A percentile compares a stretch with the other conserved stretches of the same genome.
These are phyloP conservation scores for Megalops cyprinoides DNA, from an alignment of 2,797 vertebrate genomes.

Conservation along the genomic window DNA sequence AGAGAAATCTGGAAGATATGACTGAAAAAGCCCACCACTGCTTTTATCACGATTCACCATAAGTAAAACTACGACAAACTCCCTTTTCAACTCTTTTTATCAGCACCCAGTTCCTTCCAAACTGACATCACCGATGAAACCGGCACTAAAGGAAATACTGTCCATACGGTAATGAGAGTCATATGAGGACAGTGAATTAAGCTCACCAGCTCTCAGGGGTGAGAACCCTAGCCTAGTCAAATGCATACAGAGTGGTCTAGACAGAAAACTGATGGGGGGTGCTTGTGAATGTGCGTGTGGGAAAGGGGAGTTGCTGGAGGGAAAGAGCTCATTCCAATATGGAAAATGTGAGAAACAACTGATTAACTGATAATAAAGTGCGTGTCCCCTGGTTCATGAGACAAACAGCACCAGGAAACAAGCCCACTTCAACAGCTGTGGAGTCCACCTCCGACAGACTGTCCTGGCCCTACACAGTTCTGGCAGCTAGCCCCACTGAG, in stretches of 20 bases:
- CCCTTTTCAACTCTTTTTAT: background rate
- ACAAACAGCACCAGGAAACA: constrained; percentile 25
- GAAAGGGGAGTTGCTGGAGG: background rate
- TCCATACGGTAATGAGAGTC: constrained; percentile 10
- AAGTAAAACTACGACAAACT: constrained; percentile 4
- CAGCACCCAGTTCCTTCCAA: background rate
- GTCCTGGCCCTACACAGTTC: background rate
- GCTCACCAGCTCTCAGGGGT: constrained; percentile 5
- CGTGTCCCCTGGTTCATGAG: background rate
- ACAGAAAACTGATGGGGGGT: constrained; percentile 19
- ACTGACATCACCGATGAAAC: constrained; percentile 2
- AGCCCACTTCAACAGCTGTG: constrained; percentile 19
- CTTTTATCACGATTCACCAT: too few relatives aligned
- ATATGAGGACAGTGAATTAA: constrained; percentile 15
- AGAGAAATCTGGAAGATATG: background rate
- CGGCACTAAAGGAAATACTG: background rate
- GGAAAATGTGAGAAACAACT: constrained; percentile 29
- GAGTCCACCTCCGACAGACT: background rate
- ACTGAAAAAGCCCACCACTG: background rate
- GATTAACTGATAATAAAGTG: constrained; percentile 14
- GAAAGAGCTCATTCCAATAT: constrained; percentile 1
- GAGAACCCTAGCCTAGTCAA: constrained; percentile 8
- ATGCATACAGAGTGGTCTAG: constrained; percentile 27
- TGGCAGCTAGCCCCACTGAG: background rate
- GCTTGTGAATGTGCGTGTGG: background rate